Conservation (phyloP, 2,888 invertebrate species). For the Drosophila birchii region DNA sequence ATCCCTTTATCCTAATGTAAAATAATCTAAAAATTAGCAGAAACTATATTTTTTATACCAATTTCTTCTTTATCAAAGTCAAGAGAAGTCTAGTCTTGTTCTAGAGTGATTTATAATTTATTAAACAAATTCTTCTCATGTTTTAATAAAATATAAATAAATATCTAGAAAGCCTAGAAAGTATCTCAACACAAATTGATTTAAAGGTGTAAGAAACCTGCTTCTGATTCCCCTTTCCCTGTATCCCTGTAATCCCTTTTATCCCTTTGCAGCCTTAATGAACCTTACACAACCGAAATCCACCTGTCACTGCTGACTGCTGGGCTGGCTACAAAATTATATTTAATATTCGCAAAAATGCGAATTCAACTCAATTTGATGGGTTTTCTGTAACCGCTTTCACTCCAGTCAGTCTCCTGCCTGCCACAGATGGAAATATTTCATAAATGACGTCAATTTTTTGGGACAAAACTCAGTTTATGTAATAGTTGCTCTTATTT, state of each 20-base stretch:
- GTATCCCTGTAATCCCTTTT: not conserved
- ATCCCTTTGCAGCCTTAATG: not conserved
- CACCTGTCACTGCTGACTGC: slow-evolving; percentile 17
- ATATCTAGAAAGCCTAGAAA: too few relatives aligned
- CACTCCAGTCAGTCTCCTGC: slow-evolving; percentile 18
- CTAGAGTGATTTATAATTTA: too few relatives aligned
- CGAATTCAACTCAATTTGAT: slow-evolving; percentile 26
- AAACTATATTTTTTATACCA: too few relatives aligned
- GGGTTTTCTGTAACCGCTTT: slow-evolving; percentile 23
- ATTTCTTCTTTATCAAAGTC: too few relatives aligned
- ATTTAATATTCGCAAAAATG: slow-evolving; percentile 36
- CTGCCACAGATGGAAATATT: slow-evolving; percentile 18
- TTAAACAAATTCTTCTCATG: too few relatives aligned
- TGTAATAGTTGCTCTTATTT: slow-evolving; percentile 29
- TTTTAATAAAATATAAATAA: too few relatives aligned
- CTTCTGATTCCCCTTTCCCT: not conserved
- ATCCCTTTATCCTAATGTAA: too few relatives aligned
- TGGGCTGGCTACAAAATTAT: not conserved
- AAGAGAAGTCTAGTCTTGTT: too few relatives aligned
- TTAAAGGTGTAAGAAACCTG: not conserved
- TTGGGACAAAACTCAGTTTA: slow-evolving; percentile 19
- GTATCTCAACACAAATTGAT: not conserved
- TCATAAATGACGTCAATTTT: slow-evolving; percentile 41
- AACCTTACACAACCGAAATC: slow-evolving; percentile 15
- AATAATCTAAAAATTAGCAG: too few relatives aligned